Conservation (phyloP, 2,113 vertebrate species). For the Hippocampus zosterae region DNA sequence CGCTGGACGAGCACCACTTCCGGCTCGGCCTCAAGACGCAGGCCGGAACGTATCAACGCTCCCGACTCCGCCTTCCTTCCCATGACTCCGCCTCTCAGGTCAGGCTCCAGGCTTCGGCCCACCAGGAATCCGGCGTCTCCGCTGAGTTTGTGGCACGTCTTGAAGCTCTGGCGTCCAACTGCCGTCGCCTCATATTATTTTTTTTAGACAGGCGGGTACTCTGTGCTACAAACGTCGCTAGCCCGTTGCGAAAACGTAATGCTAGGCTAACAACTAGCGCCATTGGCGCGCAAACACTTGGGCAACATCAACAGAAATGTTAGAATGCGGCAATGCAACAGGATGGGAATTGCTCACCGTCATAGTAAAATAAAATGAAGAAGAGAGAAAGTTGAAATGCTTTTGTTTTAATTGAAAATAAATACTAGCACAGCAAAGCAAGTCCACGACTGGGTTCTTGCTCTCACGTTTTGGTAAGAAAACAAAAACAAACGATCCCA, state of each 20-base stretch:
- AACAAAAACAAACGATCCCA: slow-evolving; percentile 73
- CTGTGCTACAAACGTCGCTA: no score
- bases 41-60: slow-evolving; percentile 92
- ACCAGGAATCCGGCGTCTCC: background rate
- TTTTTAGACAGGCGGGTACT: no score
- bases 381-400: slow-evolving; percentile 54
- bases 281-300: no score
- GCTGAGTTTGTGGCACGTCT: no score
- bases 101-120: background rate
- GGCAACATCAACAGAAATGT: no score
- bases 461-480: slow-evolving; percentile 76
- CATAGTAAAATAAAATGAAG: background rate
- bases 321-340: no score
- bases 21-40: slow-evolving; percentile 85
- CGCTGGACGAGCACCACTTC: slow-evolving; percentile 86
- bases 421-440: slow-evolving; percentile 77
- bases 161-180: no score
- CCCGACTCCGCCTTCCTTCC: background rate
- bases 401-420: slow-evolving; percentile 78
- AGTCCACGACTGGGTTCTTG: slow-evolving; percentile 69
- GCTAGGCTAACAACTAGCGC: no score
- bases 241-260: no score
- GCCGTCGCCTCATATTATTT: no score
- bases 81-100: background rate
- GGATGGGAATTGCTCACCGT: background rate